Base-by-base conservation (phyloP, 2,888 invertebrate genomes). In the Heliothis peltigera region DNA sequence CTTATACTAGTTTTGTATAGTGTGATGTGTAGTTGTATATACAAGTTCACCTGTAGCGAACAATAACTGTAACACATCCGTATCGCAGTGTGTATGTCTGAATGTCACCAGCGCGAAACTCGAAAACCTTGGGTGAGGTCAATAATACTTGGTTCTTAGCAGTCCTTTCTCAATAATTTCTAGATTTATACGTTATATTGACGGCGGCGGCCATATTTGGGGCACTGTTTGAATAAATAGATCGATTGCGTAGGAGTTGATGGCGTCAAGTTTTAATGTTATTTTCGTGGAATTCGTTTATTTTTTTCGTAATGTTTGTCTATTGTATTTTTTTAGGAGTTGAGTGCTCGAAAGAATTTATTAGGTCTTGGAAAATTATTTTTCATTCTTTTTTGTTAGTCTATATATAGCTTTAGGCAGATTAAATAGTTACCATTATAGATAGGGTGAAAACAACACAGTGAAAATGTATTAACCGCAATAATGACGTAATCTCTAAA, bases 61-160 rank as follows among this genome's bases (percentile, higher is more conserved):
- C 63, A 72, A 67, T 70, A 79, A 83, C 62, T 71, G 73, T 69
- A 68, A 57, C 46, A 88, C 80, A 90, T 89, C 88, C 89, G 87
- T 86, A 89, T 90, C 59, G 82, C 66, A 71, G 75, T 82, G 77
- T 83, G 80, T 86, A 79, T 83, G 80, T 86, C 77, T 85, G 85
- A 90, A 90, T 90, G 89, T 87, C 88, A 89, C 61, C 44, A 56
- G 65, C 51, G 65, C 48, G 54, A 70, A 79, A 85, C 84, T 84
- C 69, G 86, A 80, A 83, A 86, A 78, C 92, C 91, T 91, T 92
- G 91, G 76, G 52, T 22, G 77, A 86, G 91, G 91, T 91, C 88
- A 88, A 80, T 85, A 81, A 75, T 86, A 84, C 81, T 72, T 47
- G n/a, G 35, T 54, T 1, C 8, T n/a, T 28, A 25, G 47, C 65